Conservation (phyloP, 2,797 vertebrate species). For the Acrossocheilus wenchowensis region DNA sequence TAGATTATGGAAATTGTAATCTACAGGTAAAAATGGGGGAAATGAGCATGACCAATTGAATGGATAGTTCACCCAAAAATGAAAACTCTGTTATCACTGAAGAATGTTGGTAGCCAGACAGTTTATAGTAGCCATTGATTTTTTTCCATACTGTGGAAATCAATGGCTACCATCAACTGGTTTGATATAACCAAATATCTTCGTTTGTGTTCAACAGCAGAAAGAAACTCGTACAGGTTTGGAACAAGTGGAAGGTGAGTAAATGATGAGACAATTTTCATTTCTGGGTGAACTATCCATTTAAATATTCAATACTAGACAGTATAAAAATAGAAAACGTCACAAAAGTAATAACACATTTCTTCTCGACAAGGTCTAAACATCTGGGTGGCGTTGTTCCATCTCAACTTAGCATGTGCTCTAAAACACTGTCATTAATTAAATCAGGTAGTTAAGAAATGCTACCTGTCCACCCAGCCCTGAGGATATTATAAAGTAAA, state of each 20-base stretch:
- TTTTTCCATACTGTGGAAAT: too few species aligned
- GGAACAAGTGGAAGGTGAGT: neutral
- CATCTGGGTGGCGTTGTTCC: neutral
- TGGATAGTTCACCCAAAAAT: too few species aligned
- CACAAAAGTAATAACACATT: neutral
- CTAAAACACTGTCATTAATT: neutral
- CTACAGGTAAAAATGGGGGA: neutral
- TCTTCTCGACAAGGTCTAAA: neutral
- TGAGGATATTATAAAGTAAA: constrained; percentile 9
- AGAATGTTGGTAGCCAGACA: too few species aligned
- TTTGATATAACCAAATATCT: neutral
- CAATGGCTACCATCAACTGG: too few species aligned
- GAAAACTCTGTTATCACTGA: too few species aligned
- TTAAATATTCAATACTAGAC: neutral
- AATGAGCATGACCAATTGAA: neutral
- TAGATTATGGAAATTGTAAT: neutral
- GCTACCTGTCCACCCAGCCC: neutral
- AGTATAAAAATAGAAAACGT: neutral
- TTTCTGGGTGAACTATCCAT: neutral
- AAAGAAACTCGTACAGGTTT: too few species aligned
- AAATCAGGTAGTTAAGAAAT: neutral
- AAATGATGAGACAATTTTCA: neutral
- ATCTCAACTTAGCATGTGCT: neutral
- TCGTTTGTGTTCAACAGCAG: neutral
- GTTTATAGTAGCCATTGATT: too few species aligned